Percentiles rank a stretch among this genome's conserved stretches.
Evolutionary conservation across 2,113 vertebrate genomes (phyloP).

Genomic region (Hippocampus zosterae): DNA sequence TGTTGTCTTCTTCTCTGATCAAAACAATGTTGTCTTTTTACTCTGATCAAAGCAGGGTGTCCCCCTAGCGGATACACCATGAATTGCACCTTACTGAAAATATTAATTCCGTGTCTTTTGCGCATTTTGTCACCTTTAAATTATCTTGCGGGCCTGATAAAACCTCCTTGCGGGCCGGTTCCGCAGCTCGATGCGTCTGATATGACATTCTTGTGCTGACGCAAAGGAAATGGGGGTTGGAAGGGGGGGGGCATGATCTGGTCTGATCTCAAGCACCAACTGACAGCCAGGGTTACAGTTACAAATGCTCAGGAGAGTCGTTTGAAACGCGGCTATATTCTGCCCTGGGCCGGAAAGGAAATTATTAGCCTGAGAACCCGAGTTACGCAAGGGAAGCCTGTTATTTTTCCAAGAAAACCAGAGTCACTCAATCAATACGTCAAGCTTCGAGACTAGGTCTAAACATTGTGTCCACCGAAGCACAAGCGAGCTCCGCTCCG

Average conservation of each 20-base stretch:
- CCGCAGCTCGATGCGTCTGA: not conserved
- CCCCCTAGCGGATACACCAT: too few relatives aligned
- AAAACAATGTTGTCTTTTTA: too few relatives aligned
- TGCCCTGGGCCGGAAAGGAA: not conserved
- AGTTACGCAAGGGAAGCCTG: not conserved
- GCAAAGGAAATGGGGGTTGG: not conserved
- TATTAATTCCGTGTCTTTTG: too few relatives aligned
- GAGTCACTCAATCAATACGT: not conserved
- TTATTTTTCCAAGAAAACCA: not conserved
- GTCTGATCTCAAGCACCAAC: not conserved
- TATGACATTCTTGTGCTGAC: not conserved
- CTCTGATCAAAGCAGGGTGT: too few relatives aligned
- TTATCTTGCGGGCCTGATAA: too few relatives aligned
- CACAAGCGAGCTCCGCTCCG: not conserved
- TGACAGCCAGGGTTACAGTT: not conserved
- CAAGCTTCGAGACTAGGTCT: not conserved
- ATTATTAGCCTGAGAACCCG: slow-evolving; percentile 3
- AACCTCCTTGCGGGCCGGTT: too few relatives aligned
- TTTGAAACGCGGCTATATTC: not conserved
- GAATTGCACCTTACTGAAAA: too few relatives aligned
- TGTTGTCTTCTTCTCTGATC: too few relatives aligned
- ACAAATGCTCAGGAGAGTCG: not conserved
- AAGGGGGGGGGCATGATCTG: not conserved
- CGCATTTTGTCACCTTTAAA: too few relatives aligned
- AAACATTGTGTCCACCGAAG: not conserved